These are phyloP conservation scores for Nasonia vitripennis DNA, from an alignment of 1,140 invertebrate species.

Conservation along the genomic window DNA sequence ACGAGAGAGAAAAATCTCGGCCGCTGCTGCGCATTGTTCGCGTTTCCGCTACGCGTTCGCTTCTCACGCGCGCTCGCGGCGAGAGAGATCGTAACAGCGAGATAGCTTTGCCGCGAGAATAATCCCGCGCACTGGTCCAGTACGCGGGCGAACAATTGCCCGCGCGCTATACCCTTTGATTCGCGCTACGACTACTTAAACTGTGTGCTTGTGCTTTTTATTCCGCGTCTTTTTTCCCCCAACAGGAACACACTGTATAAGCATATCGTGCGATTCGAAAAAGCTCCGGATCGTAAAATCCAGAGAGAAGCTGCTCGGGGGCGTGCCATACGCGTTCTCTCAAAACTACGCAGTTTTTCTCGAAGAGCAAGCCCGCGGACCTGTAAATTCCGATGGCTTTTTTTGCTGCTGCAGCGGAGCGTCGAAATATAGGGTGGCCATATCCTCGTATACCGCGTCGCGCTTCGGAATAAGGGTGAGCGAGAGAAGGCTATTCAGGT, in stretches of 20 bases:
- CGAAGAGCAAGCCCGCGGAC: background rate
- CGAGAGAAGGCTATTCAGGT: conserved; percentile 54
- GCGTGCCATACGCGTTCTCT: too few species aligned
- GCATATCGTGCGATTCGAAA: too few species aligned
- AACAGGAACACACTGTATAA: too few species aligned
- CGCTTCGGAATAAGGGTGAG: background rate
- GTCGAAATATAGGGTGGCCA: background rate
- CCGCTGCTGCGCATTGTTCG: background rate
- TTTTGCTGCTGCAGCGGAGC: conserved; percentile 32
- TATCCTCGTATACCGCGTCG: background rate
- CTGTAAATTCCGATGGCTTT: conserved; percentile 18
- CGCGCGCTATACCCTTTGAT: background rate
- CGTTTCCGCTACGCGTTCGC: background rate
- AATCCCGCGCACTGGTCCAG: background rate
- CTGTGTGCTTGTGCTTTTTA: background rate
- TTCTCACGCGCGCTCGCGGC: background rate
- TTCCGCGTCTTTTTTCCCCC: background rate
- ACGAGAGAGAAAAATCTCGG: background rate
- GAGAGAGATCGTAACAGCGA: background rate
- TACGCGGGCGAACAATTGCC: background rate
- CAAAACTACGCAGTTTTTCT: background rate
- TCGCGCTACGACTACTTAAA: background rate
- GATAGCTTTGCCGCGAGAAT: background rate
- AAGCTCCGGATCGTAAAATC: too few species aligned
- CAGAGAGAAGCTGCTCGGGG: too few species aligned